Base-by-base conservation (phyloP, 2,113 vertebrate species). In the Alligator sinensis region DNA sequence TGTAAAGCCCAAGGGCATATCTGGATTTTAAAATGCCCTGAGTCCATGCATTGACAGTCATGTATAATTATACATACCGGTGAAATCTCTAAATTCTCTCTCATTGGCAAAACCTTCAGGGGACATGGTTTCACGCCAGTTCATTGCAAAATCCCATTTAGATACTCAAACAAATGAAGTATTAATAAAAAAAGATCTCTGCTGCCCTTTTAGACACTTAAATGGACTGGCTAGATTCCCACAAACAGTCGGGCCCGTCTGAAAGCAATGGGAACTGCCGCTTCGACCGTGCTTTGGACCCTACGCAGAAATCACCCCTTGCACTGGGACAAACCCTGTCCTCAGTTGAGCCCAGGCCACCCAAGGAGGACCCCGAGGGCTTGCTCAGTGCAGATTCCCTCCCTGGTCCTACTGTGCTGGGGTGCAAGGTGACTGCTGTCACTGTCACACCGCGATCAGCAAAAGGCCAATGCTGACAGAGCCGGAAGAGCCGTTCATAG, bases 91-190 rank as follows among this genome's bases (percentile, higher is more conserved):
- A 38, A 25, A 47, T 74, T 13, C 70, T 72, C 70, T 24, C 30
- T 38, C 21, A 38, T 9, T 34, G 68, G 34, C 68, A 68, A 18
- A 30, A 68, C 17, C 16, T 17, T 30, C 4, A 68, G 28, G 14
- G n/a, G 16, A 47, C 1, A 66, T 30, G 80, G 80, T 60, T 63
- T 80, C 63, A 47, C 1, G 61, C 86, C 10, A 86, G 24, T 1
- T 3, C 4, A 59, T 55, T 21, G 12, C 70, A 19, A 79, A 72
- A 70, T 55, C 8, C 15, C 58, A 28, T 24, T 0, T 3, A 3
- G 77, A 68, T 30, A 72, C 5, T 4, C 11, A 68, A 6, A 34
- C 28, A 14, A 62, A 3, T 7, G 55, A 84, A 34, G n/a, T 80
- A 59, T n/a, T 22, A 9, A 15, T 1, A 2, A 77, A 86, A 4